phyloP scores from a whole-genome alignment of 2,797 vertebrate genomes.

The Strix occidentalis region DNA sequence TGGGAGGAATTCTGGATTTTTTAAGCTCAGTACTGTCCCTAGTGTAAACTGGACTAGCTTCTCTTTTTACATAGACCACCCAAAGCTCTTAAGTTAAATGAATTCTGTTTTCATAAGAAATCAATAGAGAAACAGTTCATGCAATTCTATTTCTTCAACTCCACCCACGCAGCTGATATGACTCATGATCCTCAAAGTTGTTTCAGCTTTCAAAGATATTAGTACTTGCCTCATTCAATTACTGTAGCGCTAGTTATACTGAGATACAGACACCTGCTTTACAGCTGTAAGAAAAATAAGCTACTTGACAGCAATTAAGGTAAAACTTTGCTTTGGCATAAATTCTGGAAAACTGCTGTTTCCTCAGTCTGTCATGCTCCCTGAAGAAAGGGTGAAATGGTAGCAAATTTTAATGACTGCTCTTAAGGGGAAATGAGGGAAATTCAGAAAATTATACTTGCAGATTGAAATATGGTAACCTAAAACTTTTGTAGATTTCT shows the following conservation, averaged over 20 bases:
- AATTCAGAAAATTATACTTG: not conserved
- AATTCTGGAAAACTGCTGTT: constrained; percentile 6
- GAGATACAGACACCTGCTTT: not conserved
- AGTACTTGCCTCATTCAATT: not conserved
- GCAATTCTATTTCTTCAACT: not conserved
- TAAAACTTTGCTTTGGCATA: not conserved
- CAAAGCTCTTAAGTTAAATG: not conserved
- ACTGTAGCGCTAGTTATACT: not conserved
- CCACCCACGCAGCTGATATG: not conserved
- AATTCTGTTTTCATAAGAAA: constrained; percentile 4
- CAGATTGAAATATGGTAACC: not conserved
- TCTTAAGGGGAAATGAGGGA: not conserved
- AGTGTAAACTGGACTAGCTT: not conserved
- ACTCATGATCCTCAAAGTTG: not conserved
- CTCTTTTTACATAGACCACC: not conserved
- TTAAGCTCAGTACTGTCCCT: not conserved
- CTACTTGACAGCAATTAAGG: not conserved
- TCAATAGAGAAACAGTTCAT: not conserved
- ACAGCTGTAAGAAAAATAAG: constrained; percentile 7
- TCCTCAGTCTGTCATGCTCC: not conserved
- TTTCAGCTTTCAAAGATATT: not conserved
- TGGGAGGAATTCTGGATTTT: not conserved
- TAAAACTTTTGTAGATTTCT: not conserved
- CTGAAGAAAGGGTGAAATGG: not conserved
- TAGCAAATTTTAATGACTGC: not conserved